phyloP scores from a whole-genome alignment of 2,797 vertebrate species.

The Ispidina picta region DNA sequence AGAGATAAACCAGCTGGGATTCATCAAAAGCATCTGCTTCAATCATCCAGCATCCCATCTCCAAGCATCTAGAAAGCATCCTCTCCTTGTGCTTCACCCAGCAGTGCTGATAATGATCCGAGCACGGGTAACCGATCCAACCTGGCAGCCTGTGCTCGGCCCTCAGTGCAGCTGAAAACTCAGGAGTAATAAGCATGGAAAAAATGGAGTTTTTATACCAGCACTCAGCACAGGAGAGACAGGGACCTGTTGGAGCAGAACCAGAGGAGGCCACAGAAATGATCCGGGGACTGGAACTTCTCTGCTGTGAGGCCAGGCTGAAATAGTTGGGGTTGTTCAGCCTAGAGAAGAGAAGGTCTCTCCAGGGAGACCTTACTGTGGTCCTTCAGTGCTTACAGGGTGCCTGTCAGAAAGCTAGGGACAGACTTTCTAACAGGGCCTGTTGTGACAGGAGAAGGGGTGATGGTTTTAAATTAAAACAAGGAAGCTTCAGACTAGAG shows the following conservation, averaged over 20 bases:
- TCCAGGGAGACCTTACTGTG: background rate
- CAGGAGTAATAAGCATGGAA: background rate
- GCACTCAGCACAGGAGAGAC: background rate
- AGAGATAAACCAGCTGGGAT: background rate
- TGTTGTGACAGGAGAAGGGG: background rate
- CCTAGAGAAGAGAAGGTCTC: background rate
- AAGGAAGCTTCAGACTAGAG: background rate
- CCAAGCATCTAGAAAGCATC: background rate
- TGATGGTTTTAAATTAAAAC: background rate
- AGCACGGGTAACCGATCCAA: background rate
- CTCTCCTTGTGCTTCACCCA: background rate
- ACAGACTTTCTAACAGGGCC: background rate
- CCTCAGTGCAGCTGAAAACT: rapidly evolving
- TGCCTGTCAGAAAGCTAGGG: background rate
- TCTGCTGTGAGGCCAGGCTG: background rate
- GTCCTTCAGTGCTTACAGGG: background rate
- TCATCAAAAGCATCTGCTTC: constrained; percentile 4
- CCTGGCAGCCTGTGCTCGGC: background rate
- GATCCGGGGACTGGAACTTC: background rate
- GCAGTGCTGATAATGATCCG: background rate
- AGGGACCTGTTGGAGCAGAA: background rate
- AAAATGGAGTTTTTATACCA: background rate
- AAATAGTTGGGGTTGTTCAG: background rate
- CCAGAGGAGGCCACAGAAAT: background rate
- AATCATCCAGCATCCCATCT: background rate